These are phyloP conservation scores for Bovichtus variegatus DNA, from an alignment of 2,797 vertebrate species.

Conservation along the genomic window DNA sequence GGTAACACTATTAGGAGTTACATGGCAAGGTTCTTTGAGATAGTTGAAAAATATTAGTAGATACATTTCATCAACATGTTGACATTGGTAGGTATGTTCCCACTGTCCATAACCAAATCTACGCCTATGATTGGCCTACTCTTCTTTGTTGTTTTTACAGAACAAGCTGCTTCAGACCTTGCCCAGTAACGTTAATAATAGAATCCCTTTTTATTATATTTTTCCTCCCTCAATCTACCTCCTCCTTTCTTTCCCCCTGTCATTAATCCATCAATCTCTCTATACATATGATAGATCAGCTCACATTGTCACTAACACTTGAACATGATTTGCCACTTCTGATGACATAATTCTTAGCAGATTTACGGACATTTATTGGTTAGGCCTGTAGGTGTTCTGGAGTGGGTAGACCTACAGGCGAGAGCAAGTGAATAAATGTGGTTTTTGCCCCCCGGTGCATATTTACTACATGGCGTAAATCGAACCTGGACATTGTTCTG, in stretches of 20 bases:
- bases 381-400: slow-evolving; percentile 35
- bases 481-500: slow-evolving; percentile 68
- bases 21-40: neutral
- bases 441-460: slow-evolving; percentile 43
- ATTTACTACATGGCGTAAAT: slow-evolving; percentile 73
- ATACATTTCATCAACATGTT: neutral
- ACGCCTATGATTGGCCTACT: neutral
- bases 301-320: slow-evolving; percentile 21
- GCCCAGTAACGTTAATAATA: neutral
- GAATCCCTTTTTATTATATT: slow-evolving; percentile 2
- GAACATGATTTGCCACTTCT: slow-evolving; percentile 27
- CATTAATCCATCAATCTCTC: slow-evolving; percentile 21
- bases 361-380: slow-evolving; percentile 55
- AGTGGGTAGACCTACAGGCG: slow-evolving; percentile 17
- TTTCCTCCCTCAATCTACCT: neutral
- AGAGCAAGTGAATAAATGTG: slow-evolving; percentile 46
- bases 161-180: neutral
- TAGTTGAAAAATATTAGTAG: neutral
- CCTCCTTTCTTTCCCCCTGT: neutral
- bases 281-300: slow-evolving; percentile 10
- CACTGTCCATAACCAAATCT: neutral
- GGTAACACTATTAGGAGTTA: neutral
- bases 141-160: neutral
- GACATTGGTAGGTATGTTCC: neutral
- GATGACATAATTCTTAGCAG: slow-evolving; percentile 50